A percentile compares a stretch with the other conserved stretches of the same genome.
Evolutionary conservation across 2,888 invertebrate species (phyloP).

Genomic region (Sesia apiformis): DNA sequence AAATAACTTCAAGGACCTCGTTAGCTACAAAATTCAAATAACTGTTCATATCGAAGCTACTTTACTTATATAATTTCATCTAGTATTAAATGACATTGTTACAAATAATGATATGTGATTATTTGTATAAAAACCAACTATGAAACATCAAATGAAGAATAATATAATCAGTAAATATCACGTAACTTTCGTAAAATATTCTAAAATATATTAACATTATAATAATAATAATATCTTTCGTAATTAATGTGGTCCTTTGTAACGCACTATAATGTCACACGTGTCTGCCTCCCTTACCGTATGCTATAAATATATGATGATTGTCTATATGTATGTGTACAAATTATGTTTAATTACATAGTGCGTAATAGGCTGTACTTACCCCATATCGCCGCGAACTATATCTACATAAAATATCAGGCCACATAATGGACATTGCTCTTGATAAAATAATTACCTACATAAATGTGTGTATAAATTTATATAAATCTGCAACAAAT

Average conservation of each 20-base stretch:
- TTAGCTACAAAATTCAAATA: background rate
- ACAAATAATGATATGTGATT: conserved; percentile 69
- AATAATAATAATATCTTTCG: conserved; percentile 44
- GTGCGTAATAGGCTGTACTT: too few species aligned
- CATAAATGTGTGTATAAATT: too few species aligned
- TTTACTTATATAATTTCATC: conserved; percentile 17
- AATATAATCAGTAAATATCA: conserved; percentile 54
- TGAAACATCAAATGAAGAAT: conserved; percentile 55
- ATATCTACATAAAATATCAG: too few species aligned
- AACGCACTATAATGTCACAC: conserved; percentile 35
- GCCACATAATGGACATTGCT: too few species aligned
- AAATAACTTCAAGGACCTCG: background rate
- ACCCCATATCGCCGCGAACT: too few species aligned
- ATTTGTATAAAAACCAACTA: conserved; percentile 52
- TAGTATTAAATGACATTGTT: conserved; percentile 30
- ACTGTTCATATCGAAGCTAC: background rate
- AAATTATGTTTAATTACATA: too few species aligned
- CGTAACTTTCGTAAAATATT: conserved; percentile 66
- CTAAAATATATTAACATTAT: conserved; percentile 23
- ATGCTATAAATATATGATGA: too few species aligned
- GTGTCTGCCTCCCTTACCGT: conserved; percentile 22
- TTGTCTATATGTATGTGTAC: too few species aligned
- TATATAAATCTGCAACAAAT: too few species aligned
- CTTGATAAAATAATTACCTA: too few species aligned
- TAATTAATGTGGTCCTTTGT: conserved; percentile 47